Conservation (phyloP, 2,888 invertebrate species). For the Cremastinae sp. region DNA sequence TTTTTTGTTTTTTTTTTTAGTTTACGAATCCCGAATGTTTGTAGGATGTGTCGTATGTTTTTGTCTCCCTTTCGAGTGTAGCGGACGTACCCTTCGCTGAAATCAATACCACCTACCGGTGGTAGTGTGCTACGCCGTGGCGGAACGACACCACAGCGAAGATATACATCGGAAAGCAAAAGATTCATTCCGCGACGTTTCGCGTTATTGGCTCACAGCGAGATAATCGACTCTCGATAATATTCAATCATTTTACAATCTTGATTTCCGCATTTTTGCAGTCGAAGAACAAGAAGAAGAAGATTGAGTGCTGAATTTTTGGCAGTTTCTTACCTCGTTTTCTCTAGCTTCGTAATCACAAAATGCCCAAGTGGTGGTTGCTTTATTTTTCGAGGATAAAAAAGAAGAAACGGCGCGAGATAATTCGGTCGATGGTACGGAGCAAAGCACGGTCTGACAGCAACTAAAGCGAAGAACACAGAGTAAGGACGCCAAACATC, state of each 20-base stretch:
- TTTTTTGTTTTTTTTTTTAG: neutral
- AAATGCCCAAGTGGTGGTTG: neutral
- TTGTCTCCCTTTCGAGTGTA: conserved; percentile 59
- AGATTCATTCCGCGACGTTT: conserved; percentile 31
- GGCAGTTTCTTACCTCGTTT: conserved; percentile 8
- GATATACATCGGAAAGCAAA: conserved; percentile 39
- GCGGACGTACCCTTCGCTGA: conserved; percentile 65
- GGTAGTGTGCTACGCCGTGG: conserved; percentile 33
- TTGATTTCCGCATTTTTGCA: no score
- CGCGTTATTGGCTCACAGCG: no score
- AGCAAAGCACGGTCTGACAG: conserved; percentile 71
- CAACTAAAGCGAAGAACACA: conserved; percentile 67
- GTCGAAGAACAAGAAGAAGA: no score
- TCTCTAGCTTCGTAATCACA: neutral
- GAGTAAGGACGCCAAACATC: conserved; percentile 69
- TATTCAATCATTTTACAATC: no score
- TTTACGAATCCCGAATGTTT: conserved; percentile 67
- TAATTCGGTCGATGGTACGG: conserved; percentile 34
- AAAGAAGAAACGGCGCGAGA: neutral
- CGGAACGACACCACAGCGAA: conserved; percentile 43
- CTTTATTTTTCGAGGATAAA: neutral
- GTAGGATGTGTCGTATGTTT: conserved; percentile 67
- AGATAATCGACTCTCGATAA: no score
- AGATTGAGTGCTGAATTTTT: no score
- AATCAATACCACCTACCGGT: conserved; percentile 72